Evolutionary conservation across 2,113 vertebrate genomes (phyloP), one percentile per base, ranked within the genome.

Genomic region (Lepisosteus osseus): DNA sequence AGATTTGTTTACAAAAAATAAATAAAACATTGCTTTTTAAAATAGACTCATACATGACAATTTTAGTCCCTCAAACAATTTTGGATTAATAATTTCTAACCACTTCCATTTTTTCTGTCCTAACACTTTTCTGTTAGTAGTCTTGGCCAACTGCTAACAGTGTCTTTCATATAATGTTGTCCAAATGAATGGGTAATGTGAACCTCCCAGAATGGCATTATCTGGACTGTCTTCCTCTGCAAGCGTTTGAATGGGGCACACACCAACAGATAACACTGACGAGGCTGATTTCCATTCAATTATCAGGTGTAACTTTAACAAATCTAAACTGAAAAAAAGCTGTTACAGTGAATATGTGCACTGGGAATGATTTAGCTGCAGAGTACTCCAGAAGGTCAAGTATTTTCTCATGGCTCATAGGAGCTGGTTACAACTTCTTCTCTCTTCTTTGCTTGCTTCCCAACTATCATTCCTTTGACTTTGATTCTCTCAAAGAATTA

Each of bases 261-360:
- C 15, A 65, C 54, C 44, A 14, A 4, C 57, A 40, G 44, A 41
- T 63, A 43, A 57, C 13, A 17, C 40, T 41, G 45, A 76, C 71
- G 13, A 41, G 40, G 54, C 67, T 29, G 70, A 76, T 69, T 72
- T 72, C 69, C 66, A 74, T 78, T 14, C 59, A 54, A 45, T 44
- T 63, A 61, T 41, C 29, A 54, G 12, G 6, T 40, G 65, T 55
- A 44, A 8, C 69, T 67, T 29, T 15, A 68, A 29, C 47, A 56
- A 56, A 59, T 15, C 17, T 56, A 42, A 51, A 57, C 64, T 41
- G 29, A 54, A 12, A 67, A 3, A 17, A 56, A 56, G 55, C 54
- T 29, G 29, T 75, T n/a, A 43, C 44, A 4, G 5, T 44, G 47
- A 15, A 59, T 59, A 1, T 51, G 5, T 1, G 5, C 47, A 6